Conservation (phyloP, 1,140 invertebrate species). For the Drosophila sturtevanti region DNA sequence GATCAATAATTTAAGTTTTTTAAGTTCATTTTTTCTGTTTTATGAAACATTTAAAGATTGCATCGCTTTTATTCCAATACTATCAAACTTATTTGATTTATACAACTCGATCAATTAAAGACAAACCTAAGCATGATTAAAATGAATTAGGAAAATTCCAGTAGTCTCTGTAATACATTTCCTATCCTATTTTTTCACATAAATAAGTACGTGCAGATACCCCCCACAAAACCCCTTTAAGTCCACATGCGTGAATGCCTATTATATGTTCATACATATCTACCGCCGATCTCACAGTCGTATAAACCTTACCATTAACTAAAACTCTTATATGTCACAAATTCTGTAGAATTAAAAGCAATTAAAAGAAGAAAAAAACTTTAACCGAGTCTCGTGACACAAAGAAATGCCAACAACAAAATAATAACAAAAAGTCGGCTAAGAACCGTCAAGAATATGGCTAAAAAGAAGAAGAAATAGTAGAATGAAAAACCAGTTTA, state of each 20-base stretch:
- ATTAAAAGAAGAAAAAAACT: constrained; percentile 43
- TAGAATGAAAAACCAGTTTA: constrained; percentile 67
- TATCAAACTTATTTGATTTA: too few species aligned
- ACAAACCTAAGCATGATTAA: too few species aligned
- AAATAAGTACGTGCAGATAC: not conserved
- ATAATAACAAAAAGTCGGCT: constrained; percentile 49
- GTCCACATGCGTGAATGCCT: not conserved
- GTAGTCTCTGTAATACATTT: too few species aligned
- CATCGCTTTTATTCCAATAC: too few species aligned
- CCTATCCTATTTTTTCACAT: not conserved
- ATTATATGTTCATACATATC: constrained; percentile 29
- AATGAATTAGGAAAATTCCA: too few species aligned
- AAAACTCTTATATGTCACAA: constrained; percentile 50
- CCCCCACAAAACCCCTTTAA: constrained; percentile 15
- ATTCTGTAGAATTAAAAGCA: constrained; percentile 61
- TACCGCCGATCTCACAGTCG: constrained; percentile 52
- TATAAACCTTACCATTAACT: constrained; percentile 66
- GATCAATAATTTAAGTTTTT: too few species aligned
- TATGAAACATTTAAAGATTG: too few species aligned
- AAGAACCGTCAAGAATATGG: constrained; percentile 49
- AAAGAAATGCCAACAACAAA: constrained; percentile 38
- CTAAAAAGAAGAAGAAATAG: constrained; percentile 15
- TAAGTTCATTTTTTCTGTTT: too few species aligned
- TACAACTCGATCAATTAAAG: too few species aligned
- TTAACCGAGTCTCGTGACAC: constrained; percentile 67